Evolutionary conservation across 2,797 vertebrate genomes (phyloP).

Genomic region (Merluccius polli): DNA sequence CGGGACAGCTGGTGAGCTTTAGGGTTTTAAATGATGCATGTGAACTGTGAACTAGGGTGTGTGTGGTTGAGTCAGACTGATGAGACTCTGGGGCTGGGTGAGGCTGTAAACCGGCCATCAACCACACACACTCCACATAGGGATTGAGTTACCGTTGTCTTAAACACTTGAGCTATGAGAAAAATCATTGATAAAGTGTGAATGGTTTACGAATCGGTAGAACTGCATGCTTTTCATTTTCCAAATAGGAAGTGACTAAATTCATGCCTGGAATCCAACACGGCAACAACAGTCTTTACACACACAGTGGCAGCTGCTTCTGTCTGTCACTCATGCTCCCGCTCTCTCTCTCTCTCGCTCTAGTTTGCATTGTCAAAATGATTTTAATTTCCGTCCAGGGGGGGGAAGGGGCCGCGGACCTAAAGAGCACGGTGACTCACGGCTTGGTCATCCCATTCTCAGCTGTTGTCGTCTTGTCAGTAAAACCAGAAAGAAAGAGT

Average conservation of each 20-base stretch:
- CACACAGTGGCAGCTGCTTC: conserved; percentile 62
- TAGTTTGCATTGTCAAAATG: conserved; percentile 20
- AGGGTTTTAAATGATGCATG: conserved; percentile 58
- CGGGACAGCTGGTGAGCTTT: conserved; percentile 55
- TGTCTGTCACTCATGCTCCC: conserved; percentile 34
- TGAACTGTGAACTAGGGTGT: conserved; percentile 1
- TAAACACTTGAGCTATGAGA: background rate
- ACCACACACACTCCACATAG: too few species aligned
- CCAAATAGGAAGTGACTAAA: conserved; percentile 35
- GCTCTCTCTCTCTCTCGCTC: conserved; percentile 14
- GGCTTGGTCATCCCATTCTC: conserved; percentile 54
- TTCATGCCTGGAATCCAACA: background rate
- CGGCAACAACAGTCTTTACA: background rate
- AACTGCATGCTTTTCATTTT: background rate
- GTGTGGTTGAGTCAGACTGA: too few species aligned
- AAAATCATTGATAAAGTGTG: conserved; percentile 1
- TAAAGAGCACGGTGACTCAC: conserved; percentile 55
- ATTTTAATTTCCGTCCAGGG: conserved; percentile 4
- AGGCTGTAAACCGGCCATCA: too few species aligned
- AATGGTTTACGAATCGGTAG: background rate
- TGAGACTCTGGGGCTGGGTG: too few species aligned
- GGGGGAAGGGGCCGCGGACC: conserved; percentile 1
- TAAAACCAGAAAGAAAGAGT: conserved; percentile 29
- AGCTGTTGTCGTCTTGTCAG: conserved; percentile 60
- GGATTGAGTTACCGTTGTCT: conserved; percentile 35